A percentile compares a stretch with the other conserved stretches of the same genome.
These are phyloP conservation scores for Hypotaenidia okinawae DNA, from an alignment of 2,797 vertebrate species.

Conservation along the genomic window DNA sequence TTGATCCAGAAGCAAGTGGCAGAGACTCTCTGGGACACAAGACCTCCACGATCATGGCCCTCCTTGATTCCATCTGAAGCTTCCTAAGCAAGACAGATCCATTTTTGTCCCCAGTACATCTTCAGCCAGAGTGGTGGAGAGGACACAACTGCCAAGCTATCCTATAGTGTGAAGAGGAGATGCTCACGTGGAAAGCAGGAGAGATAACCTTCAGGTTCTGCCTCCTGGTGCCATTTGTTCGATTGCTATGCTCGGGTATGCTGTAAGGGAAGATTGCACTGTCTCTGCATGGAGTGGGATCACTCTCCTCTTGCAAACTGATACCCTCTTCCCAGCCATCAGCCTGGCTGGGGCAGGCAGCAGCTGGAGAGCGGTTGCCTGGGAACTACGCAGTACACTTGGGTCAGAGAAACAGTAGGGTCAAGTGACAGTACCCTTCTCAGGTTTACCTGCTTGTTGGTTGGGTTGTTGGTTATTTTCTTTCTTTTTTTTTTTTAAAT, in stretches of 20 bases:
- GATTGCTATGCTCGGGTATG: not conserved
- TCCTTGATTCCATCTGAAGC: not conserved
- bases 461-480: not conserved
- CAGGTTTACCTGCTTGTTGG: slow-evolving; percentile 12
- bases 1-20: not conserved
- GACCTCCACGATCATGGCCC: not conserved
- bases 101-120: not conserved
- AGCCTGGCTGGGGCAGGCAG: slow-evolving; percentile 1
- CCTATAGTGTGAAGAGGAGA: fast-evolving
- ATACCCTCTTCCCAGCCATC: not conserved
- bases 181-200: not conserved
- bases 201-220: not conserved
- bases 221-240: not conserved
- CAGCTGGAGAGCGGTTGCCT: slow-evolving; percentile 21
- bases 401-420: not conserved
- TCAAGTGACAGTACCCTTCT: slow-evolving; percentile 49
- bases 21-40: not conserved
- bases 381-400: not conserved
- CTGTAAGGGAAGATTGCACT: not conserved
- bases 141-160: not conserved
- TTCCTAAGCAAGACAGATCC: not conserved
- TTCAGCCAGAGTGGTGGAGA: not conserved
- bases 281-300: not conserved
- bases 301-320: not conserved
- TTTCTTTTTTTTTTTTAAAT: not conserved